A percentile compares a stretch with the other conserved stretches of the same genome.
Conservation (phyloP, 2,113 vertebrate genomes). For the Arvicanthis niloticus region DNA sequence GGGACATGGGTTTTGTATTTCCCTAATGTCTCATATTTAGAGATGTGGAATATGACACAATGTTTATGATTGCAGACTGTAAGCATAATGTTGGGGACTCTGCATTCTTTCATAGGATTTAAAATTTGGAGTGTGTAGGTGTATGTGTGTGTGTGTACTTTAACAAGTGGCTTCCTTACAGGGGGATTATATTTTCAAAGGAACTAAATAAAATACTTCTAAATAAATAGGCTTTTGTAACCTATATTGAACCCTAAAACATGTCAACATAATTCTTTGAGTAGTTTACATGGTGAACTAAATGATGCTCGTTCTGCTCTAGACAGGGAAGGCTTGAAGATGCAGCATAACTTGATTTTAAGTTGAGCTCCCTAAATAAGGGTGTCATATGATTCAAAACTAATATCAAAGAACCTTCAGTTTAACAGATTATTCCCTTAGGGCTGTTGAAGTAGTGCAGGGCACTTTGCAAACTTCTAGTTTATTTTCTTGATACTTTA, state of each 20-base stretch:
- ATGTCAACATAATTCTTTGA: not conserved
- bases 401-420: conserved; percentile 27
- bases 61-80: not conserved
- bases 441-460: not conserved
- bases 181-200: conserved; percentile 5
- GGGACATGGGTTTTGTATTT: not conserved
- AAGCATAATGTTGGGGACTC: not conserved
- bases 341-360: conserved; percentile 17
- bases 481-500: conserved; percentile 49
- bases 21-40: conserved; percentile 7
- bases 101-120: not conserved
- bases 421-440: not conserved
- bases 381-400: not conserved
- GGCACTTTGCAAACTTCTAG: not conserved
- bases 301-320: not conserved
- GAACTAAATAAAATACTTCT: conserved; percentile 15
- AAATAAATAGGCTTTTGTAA: not conserved
- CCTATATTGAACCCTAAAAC: not conserved
- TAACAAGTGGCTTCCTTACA: conserved; percentile 4
- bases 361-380: not conserved
- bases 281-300: not conserved
- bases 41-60: not conserved
- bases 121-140: not conserved
- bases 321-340: not conserved
- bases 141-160: not conserved